Base-by-base conservation (phyloP, 2,888 invertebrate genomes). In the Pedicia rivosa region DNA sequence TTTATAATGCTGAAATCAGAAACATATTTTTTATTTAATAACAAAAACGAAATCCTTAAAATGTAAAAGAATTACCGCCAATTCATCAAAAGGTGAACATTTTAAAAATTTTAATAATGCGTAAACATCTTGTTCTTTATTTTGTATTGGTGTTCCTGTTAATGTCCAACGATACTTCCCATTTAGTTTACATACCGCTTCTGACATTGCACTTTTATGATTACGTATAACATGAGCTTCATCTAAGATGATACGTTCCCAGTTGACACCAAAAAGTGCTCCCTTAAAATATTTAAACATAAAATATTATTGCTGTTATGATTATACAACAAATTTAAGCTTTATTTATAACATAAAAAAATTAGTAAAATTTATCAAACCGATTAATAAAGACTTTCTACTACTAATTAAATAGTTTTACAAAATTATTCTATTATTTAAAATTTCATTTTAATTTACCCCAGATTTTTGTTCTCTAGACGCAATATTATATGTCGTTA, bases 121-220 rank as follows among this genome's bases (percentile, higher is more conserved):
- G 59, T 74, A 87, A 26, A 86, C 64, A 56, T 87, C 92, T 40
- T 80, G 60, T 53, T 90, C 81, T 55, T 87, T 83, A 57, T 97
- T 97, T 52, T 95, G 95, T 28, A 97, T 79, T 0, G 95, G 95
- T 0, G 94, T 94, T 17, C 95, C 95, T 0, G 94, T 91, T 14
- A 95, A 67, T 1, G 78, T 79, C 87, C 87, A 90, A 9, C 88
- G 73, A 2, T 69, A 64, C 38, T 61, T 66, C 5, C 72, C 74
- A 1, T 56, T 47, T 31, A 90, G 57, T 3, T 63, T 60, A 53
- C 78, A 79, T 6, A 78, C 79, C 0, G 82, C 79, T 42, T 65
- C 54, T 0, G 86, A 76, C 1, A 78, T 77, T 44, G 72, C 67
- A 7, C 80, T 72, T 59, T 87, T 88, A 55, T 81, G 72, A 64